Conservation (phyloP, 2,113 vertebrate species). For the Rhabdornis inornatus region DNA sequence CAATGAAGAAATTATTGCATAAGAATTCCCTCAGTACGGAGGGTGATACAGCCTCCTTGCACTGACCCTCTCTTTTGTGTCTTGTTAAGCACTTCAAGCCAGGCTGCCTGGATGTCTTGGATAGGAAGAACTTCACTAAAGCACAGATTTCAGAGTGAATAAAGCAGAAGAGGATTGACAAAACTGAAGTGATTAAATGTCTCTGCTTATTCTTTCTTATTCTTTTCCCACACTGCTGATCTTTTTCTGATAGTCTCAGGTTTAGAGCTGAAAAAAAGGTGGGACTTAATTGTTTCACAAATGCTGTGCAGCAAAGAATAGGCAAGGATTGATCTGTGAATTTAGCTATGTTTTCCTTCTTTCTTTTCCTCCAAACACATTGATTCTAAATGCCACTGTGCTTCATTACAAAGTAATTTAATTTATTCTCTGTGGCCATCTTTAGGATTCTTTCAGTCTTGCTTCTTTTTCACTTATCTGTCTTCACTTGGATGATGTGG, state of each 20-base stretch:
- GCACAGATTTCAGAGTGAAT: neutral
- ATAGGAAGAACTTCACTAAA: neutral
- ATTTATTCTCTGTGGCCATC: neutral
- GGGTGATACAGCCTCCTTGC: neutral
- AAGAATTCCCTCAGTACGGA: fast-evolving
- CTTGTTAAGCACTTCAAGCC: neutral
- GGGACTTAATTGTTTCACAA: neutral
- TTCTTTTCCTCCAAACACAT: neutral
- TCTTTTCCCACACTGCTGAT: neutral
- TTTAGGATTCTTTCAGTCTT: neutral
- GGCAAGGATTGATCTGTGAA: neutral
- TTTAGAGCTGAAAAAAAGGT: neutral
- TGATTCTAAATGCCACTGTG: neutral
- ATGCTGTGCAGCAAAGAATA: neutral
- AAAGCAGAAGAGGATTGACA: neutral
- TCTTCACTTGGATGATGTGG: neutral
- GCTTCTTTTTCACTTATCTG: neutral
- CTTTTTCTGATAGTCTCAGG: neutral
- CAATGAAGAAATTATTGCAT: neutral
- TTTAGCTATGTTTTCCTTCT: neutral
- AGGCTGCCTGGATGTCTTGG: neutral
- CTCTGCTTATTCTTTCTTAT: neutral
- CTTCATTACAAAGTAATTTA: neutral
- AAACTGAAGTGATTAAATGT: neutral
- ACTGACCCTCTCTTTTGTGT: neutral